phyloP scores from a whole-genome alignment of 2,888 invertebrate species.

The Callosobruchus maculatus region DNA sequence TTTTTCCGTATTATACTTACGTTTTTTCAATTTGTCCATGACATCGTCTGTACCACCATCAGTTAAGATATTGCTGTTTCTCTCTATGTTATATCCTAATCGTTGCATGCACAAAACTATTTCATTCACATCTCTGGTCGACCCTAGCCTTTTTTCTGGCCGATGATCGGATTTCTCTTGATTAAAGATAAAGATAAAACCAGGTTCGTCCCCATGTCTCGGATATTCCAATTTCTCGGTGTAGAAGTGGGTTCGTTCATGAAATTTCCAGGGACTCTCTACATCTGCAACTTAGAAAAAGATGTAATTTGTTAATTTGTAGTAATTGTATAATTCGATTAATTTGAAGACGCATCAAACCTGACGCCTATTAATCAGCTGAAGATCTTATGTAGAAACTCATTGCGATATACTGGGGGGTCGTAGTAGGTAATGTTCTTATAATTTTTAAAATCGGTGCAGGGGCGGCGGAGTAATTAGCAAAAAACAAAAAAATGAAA shows the following conservation, averaged over 20 bases:
- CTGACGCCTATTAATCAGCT: too few relatives aligned
- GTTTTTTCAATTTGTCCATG: constrained; percentile 20
- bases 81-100: constrained; percentile 37
- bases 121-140: constrained; percentile 38
- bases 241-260: constrained; percentile 10
- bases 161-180: constrained; percentile 23
- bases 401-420: too few relatives aligned
- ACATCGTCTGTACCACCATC: constrained; percentile 31
- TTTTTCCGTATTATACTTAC: constrained; percentile 20
- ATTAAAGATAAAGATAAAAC: constrained; percentile 37
- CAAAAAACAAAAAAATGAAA: too few relatives aligned
- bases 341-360: too few relatives aligned
- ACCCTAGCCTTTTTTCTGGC: constrained; percentile 34
- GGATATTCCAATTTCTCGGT: constrained; percentile 31
- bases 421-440: too few relatives aligned
- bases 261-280: constrained; percentile 2
- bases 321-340: too few relatives aligned
- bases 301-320: too few relatives aligned
- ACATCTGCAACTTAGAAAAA: neutral
- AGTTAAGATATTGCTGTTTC: constrained; percentile 25
- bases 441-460: too few relatives aligned
- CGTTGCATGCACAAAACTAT: constrained; percentile 35
- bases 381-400: too few relatives aligned
- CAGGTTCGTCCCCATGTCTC: constrained; percentile 34
- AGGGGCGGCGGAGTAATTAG: too few relatives aligned